Percentiles rank a stretch among this genome's conserved stretches.
These are phyloP conservation scores for Gymnarchus niloticus DNA, from an alignment of 2,113 vertebrate species.

Conservation along the genomic window DNA sequence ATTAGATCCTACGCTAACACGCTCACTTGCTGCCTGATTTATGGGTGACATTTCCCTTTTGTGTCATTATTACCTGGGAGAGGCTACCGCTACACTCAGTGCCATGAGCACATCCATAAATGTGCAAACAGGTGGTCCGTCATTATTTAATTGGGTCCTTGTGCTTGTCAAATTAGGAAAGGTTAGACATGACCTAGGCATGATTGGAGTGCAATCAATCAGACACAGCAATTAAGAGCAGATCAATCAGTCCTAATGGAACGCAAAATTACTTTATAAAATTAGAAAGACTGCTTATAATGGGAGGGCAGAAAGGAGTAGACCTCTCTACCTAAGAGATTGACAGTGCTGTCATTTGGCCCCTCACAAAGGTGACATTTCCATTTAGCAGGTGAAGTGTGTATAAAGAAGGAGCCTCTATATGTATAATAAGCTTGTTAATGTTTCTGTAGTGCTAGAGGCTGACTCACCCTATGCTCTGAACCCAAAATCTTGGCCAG, in stretches of 20 bases:
- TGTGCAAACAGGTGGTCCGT: background rate
- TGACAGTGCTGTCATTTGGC: background rate
- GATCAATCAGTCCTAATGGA: constrained; percentile 9
- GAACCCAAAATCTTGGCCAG: no score
- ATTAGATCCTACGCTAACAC: background rate
- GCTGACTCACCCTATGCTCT: no score
- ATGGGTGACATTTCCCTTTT: constrained; percentile 18
- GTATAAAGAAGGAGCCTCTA: background rate
- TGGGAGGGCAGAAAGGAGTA: background rate
- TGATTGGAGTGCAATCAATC: background rate
- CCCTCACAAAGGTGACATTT: background rate
- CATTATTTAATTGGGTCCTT: constrained; percentile 9
- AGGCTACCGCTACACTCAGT: background rate
- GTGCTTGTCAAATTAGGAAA: background rate
- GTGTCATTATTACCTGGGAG: constrained; percentile 2
- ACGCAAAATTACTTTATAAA: background rate
- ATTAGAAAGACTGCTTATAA: background rate
- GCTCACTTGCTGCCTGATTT: background rate
- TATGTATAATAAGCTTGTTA: no score
- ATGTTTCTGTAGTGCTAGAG: no score
- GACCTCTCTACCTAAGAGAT: background rate
- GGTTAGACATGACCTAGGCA: background rate
- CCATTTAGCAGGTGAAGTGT: background rate
- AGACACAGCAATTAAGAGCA: background rate
- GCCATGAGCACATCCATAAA: background rate